Conservation (phyloP, 2,888 invertebrate genomes). For the Pandemis heparana region DNA sequence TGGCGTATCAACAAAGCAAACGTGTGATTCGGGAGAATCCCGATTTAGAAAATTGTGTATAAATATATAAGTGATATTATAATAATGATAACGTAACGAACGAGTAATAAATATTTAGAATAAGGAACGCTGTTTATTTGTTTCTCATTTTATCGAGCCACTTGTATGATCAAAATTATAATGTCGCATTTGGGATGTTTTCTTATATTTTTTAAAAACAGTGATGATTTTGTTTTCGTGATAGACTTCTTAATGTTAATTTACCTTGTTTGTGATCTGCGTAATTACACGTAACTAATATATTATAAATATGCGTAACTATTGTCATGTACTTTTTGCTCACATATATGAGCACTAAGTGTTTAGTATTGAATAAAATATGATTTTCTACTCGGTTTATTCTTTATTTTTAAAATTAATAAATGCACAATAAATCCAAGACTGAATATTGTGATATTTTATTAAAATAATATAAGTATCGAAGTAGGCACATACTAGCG, state of each 20-base stretch:
- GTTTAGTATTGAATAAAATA: constrained; percentile 45
- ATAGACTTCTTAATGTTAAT: not conserved
- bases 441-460: not conserved
- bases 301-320: not conserved
- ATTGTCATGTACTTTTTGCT: constrained; percentile 16
- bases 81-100: not conserved
- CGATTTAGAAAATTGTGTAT: constrained; percentile 10
- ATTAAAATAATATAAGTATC: not conserved
- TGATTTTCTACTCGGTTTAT: not conserved
- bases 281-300: not conserved
- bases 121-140: not conserved
- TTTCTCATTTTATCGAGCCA: not conserved
- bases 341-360: constrained; percentile 49
- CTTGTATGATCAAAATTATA: too few species aligned
- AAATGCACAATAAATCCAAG: too few species aligned
- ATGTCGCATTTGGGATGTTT: too few species aligned
- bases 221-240: not conserved
- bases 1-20: constrained; percentile 35
- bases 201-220: too few species aligned
- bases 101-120: not conserved
- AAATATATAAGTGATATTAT: not conserved
- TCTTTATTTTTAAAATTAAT: constrained; percentile 10
- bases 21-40: constrained; percentile 32
- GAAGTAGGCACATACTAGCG: too few species aligned
- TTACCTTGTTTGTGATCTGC: constrained; percentile 38